A percentile compares a stretch with the other conserved stretches of the same genome.
Evolutionary conservation across 2,797 vertebrate genomes (phyloP).

Genomic region (Catostomus latipinnis): DNA sequence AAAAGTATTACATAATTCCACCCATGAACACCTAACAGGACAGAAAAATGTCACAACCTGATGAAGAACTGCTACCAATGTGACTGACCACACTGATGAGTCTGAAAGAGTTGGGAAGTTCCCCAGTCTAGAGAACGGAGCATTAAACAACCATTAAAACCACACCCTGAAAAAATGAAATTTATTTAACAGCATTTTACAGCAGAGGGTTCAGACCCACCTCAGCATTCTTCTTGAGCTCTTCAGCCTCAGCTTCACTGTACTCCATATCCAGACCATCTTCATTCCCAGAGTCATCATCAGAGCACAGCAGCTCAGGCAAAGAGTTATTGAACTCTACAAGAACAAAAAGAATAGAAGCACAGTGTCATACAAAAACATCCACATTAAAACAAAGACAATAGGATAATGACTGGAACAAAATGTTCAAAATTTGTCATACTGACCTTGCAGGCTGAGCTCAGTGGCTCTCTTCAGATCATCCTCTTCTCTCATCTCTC

Average conservation of each 20-base stretch:
- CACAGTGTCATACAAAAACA: neutral
- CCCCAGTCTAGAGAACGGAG: conserved; percentile 82
- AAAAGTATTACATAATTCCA: no score
- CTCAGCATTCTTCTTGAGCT: conserved; percentile 95
- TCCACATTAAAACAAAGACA: neutral
- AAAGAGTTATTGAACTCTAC: conserved; percentile 94
- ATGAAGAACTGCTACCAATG: conserved; percentile 96
- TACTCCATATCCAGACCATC: conserved; percentile 98
- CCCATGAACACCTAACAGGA: no score
- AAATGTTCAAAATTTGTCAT: neutral
- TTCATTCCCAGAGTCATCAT: conserved; percentile 97
- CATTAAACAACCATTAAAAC: neutral
- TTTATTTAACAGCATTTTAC: no score
- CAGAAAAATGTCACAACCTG: conserved; percentile 71
- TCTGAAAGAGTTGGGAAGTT: conserved; percentile 91
- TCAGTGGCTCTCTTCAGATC: conserved; percentile 98
- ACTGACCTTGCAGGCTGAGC: conserved; percentile 95
- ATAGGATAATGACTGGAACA: neutral
- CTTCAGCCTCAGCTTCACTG: conserved; percentile 90
- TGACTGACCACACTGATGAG: conserved; percentile 99
- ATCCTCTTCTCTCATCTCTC: conserved; percentile 96
- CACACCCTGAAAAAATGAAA: no score
- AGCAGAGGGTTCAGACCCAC: conserved; percentile 54
- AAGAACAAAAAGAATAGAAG: conserved; percentile 29
- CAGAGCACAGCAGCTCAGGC: conserved; percentile 89